Base-by-base conservation (phyloP, 2,888 invertebrate genomes). In the Tricholauxania praeusta region DNA sequence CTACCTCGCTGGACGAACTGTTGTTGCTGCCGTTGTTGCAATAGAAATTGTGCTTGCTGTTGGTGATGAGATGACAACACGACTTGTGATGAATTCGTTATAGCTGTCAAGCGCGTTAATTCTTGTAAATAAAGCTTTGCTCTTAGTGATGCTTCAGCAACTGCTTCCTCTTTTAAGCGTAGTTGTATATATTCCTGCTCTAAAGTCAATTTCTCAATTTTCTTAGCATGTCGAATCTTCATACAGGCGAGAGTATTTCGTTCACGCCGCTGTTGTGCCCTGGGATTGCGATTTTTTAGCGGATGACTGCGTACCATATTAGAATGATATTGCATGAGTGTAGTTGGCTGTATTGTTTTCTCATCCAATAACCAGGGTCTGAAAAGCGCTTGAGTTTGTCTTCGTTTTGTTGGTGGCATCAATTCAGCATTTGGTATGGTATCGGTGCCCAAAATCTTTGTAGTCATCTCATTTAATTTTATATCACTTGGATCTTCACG, bases 231-330 rank as follows among this genome's bases (percentile, higher is more conserved):
- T 0, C 81, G 82, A 17, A 77, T 81, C n/a, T 78, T 72, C 0
- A 80, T 75, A 47, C 80, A 80, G 8, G 80, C 79, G 48, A 80
- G 51, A 0, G 82, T 82, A 67, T 85, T 83, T 62, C 80, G 80
- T 68, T 82, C 79, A 0, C 83, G 81, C 59, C 79, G 80, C 67
- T 80, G 76, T 47, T 82, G 83, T 55, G 80, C 82, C 74, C 79
- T 80, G 12, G 77, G 71, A 68, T 76, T 80, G 47, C 80, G 78
- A 62, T 80, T 79, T 0, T 75, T 78, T 28, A 67, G 69, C 0
- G 77, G 75, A 60, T 74, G 76, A 6, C 68, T 66, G 12, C 82
- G 79, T 48, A 80, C 80, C 82, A 82, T 83, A 47, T 81, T 83
- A 17, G 77, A 75, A 12, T 80, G 80, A 64, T 81, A 80, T 47